Evolutionary conservation across 2,797 vertebrate species (phyloP).

Genomic region (Hirundo rustica): DNA sequence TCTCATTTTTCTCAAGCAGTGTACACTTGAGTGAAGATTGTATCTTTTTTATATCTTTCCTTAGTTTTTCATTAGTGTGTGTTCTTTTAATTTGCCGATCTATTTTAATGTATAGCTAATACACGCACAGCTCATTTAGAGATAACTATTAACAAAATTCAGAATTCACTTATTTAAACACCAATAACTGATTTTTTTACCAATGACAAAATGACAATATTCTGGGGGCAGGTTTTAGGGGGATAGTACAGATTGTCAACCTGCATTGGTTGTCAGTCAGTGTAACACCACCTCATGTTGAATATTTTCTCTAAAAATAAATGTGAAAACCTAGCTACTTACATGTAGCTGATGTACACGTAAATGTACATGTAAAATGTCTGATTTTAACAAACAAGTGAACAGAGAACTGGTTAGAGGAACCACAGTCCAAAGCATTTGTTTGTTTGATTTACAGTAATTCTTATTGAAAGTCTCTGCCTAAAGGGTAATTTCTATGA

Average conservation of each 20-base stretch:
- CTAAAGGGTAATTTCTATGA: background rate
- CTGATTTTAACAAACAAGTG: background rate
- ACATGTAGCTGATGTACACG: background rate
- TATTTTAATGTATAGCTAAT: background rate
- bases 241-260: background rate
- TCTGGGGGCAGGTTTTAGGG: rapidly evolving
- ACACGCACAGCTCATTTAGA: background rate
- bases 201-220: background rate
- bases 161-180: background rate
- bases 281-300: background rate
- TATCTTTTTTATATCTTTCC: background rate
- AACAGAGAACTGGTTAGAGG: background rate
- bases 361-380: no score
- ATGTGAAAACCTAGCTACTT: background rate
- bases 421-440: background rate
- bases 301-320: background rate
- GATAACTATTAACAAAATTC: background rate
- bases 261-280: background rate
- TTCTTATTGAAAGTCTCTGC: background rate
- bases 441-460: background rate
- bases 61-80: background rate
- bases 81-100: background rate
- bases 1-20: background rate
- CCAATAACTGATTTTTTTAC: background rate
- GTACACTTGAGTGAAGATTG: background rate